Base-by-base conservation (phyloP, 2,888 invertebrate species). In the Himalopsyche kuldschensis region DNA sequence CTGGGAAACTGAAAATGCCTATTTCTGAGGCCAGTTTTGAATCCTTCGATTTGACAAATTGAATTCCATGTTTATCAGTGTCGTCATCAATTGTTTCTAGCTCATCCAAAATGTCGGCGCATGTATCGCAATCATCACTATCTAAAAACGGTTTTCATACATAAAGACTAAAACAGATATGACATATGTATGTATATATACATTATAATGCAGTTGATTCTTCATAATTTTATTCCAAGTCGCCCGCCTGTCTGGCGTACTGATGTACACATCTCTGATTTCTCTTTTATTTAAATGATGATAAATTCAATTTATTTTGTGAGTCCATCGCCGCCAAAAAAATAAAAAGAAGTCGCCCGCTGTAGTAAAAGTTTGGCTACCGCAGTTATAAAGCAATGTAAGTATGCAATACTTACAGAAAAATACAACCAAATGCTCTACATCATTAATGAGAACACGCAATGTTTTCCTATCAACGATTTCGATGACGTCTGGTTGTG, bases 31-130 rank as follows among this genome's bases (percentile, higher is more conserved):
- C 97, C 86, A 97, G 90, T 89, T 96, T 96, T 0, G 96, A 94
- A 90, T 98, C 97, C 89, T 96, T 97, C 3, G 97, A 97, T 89
- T 98, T 97, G 48, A 98, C 97, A 90, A 98, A 97, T 90, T 98
- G 97, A 88, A 98, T 97, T 79, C 96, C 97, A 88, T 97, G 96
- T 88, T 97, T 95, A 88, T 97, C 97, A 6, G 97, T 97, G 88
- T 98, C 97, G 88, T 97, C 97, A 88, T 97, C 97, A 87, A 97
- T 97, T 27, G 96, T 96, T 91, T 98, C 98, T 87, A 98, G 90
- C 88, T 97, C 97, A 88, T 97, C 96, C 78, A 98, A 91, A 87
- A 97, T 95, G 87, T 95, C 95, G 48, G 95, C 94, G 88, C 97
- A 98, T n/a, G 95, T 93, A 85, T 95, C 95, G 90, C 97, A 97